Evolutionary conservation across 2,113 vertebrate genomes (phyloP).

Genomic region (Prietella phreatophila): DNA sequence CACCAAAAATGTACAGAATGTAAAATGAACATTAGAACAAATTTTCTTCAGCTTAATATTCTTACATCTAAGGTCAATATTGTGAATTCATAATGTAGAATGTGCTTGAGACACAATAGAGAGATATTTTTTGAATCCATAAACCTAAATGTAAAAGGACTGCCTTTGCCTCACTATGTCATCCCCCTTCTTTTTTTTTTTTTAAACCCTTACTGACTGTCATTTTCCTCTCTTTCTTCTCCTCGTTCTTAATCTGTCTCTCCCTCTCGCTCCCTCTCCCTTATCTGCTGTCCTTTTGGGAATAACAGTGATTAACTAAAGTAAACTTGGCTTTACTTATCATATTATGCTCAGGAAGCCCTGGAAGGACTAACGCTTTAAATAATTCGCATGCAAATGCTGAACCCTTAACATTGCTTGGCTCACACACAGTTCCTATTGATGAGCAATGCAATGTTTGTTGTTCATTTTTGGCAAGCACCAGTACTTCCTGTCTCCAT

Average conservation of each 20-base stretch:
- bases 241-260: slow-evolving; percentile 52
- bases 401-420: slow-evolving; percentile 54
- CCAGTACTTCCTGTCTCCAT: slow-evolving; percentile 35
- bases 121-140: neutral
- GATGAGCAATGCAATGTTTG: slow-evolving; percentile 37
- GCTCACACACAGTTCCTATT: slow-evolving; percentile 46
- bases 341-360: slow-evolving; percentile 74
- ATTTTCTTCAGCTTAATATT: neutral
- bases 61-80: neutral
- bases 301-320: slow-evolving; percentile 80
- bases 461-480: slow-evolving; percentile 46
- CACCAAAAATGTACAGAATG: neutral
- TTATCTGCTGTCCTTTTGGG: slow-evolving; percentile 76
- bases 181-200: slow-evolving; percentile 39
- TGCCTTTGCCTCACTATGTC: neutral
- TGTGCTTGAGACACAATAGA: no score
- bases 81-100: neutral
- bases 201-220: slow-evolving; percentile 40
- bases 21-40: neutral
- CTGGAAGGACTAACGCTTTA: slow-evolving; percentile 70
- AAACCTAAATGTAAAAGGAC: neutral
- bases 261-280: slow-evolving; percentile 47
- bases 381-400: slow-evolving; percentile 59
- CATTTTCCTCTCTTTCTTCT: slow-evolving; percentile 52
- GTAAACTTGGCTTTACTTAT: slow-evolving; percentile 83